Evolutionary conservation across 2,888 invertebrate species (phyloP), one percentile per base, ranked within the genome.

Genomic region (Plutella xylostella): DNA sequence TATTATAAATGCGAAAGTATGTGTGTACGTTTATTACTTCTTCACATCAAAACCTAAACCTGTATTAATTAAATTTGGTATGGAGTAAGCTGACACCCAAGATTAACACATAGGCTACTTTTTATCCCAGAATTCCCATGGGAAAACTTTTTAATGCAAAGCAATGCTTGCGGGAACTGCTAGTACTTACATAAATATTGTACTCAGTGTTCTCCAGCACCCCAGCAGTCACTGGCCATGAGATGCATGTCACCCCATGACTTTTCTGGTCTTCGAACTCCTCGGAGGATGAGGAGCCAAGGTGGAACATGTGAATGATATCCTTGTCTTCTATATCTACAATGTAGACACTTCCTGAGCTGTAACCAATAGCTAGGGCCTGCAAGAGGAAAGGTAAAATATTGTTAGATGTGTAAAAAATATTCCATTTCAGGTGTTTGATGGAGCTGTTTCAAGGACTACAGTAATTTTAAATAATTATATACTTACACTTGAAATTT

Each of bases 281-380:
- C 56, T 72, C 67, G 30, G 78, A 65, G 25, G 73, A 72, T 43
- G 85, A 72, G 47, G 58, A 61, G 42, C 73, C 68, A 50, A 82
- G 65, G 49, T 85, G 75, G 59, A 88, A 82, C 25, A 85, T 87
- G 53, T 92, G 90, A 11, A 96, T 82, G 46, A 90, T 85, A 57
- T 91, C 91, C 60, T 94, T 94, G 57, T 93, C 93, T 75, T 96
- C 96, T 42, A 96, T 92, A 67, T 94, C 92, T 34, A 94, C 87
- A 38, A 96, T 83, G 22, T 87, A 82, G 1, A 94, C 86, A 59
- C 86, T 85, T 11, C 92, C 93, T 66, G 86, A 87, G 65, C 86
- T 89, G 55, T 92, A 92, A 4, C 86, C 93, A 61, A 88, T 70
- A 37, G 92, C 92, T 51, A 92, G 70, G 53, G 89, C 87, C 84